A percentile compares a stretch with the other conserved stretches of the same genome.
Conservation (phyloP, 2,113 vertebrate genomes). For the Pampusana beccarii region DNA sequence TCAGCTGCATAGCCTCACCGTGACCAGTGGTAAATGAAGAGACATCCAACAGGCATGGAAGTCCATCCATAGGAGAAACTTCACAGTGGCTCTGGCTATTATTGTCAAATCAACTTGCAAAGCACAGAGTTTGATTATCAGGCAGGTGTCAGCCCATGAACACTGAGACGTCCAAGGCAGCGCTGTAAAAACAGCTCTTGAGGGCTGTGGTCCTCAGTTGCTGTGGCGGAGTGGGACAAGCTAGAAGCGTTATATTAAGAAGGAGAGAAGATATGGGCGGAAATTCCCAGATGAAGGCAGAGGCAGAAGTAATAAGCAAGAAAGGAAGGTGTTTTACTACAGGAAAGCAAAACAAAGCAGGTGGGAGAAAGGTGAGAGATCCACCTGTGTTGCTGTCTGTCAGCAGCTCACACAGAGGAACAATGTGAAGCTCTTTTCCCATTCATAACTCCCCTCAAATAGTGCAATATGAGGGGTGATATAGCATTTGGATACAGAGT, state of each 20-base stretch:
- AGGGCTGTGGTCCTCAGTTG: not conserved
- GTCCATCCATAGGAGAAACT: not conserved
- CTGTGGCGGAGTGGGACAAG: not conserved
- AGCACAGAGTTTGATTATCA: not conserved
- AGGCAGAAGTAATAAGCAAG: not conserved
- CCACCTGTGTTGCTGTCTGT: not conserved
- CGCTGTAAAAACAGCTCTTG: not conserved
- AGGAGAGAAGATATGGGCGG: not conserved
- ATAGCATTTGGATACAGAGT: not conserved
- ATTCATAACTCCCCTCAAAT: not conserved
- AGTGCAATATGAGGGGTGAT: not conserved
- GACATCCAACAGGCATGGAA: not conserved
- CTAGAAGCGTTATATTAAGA: not conserved
- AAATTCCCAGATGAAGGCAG: not conserved
- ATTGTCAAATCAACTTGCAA: not conserved
- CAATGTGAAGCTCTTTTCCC: not conserved
- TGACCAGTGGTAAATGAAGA: not conserved
- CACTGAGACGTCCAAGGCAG: rapidly evolving
- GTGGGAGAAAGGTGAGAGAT: not conserved
- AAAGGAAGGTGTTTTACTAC: not conserved
- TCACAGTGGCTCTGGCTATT: not conserved
- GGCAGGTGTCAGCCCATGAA: not conserved
- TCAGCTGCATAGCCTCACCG: not conserved
- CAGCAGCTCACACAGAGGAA: not conserved
- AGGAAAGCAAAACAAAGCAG: not conserved